These are phyloP conservation scores for Onychomys arenicola DNA, from an alignment of 2,797 vertebrate species.

Conservation along the genomic window DNA sequence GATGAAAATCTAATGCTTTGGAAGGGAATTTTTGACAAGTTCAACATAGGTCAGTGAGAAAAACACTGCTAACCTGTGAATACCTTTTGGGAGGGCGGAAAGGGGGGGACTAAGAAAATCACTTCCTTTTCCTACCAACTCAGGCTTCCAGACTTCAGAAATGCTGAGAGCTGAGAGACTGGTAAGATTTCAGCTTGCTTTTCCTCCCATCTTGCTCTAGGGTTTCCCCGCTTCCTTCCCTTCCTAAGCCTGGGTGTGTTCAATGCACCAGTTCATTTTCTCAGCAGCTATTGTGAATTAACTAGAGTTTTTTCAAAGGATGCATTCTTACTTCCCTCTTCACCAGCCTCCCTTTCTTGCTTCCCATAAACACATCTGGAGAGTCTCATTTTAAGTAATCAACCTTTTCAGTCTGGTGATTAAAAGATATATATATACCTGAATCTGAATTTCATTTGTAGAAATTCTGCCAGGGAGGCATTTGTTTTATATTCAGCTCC, in stretches of 20 bases:
- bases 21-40: conserved; percentile 41
- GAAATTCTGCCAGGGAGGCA: conserved; percentile 14
- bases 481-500: conserved; percentile 35
- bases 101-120: neutral
- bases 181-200: neutral
- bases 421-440: conserved; percentile 37
- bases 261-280: neutral
- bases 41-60: conserved; percentile 20
- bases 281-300: conserved; percentile 1
- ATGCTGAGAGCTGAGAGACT: neutral
- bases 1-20: neutral
- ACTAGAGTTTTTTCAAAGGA: conserved; percentile 7
- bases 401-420: conserved; percentile 55
- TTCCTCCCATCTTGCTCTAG: neutral
- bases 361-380: conserved; percentile 53
- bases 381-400: conserved; percentile 69
- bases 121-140: neutral
- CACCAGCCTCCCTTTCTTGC: neutral
- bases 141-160: conserved; percentile 33
- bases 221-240: neutral
- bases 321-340: conserved; percentile 14
- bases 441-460: conserved; percentile 64
- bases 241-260: neutral
- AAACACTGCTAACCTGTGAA: neutral
- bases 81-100: neutral